Conservation (phyloP, 1,140 invertebrate genomes). For the Eueides isabella region DNA sequence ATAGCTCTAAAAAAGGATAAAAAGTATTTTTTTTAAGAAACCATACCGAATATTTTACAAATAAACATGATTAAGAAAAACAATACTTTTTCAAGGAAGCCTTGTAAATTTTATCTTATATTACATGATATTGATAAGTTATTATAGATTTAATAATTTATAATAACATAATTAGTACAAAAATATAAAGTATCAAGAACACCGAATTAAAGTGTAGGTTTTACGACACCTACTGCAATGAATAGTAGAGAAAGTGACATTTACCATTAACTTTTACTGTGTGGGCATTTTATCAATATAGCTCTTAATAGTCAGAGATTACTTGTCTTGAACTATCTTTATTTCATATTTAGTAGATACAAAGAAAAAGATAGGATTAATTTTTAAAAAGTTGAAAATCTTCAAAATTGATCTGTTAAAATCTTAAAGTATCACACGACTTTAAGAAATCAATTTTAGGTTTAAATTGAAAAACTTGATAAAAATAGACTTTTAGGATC, state of each 20-base stretch:
- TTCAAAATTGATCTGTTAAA: too few relatives aligned
- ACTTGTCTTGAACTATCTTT: background rate
- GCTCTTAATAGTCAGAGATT: background rate
- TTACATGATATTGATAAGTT: background rate
- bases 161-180: background rate
- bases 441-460: background rate
- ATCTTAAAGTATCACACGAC: too few relatives aligned
- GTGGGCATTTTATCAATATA: constrained; percentile 37
- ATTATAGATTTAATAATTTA: too few relatives aligned
- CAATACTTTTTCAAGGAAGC: too few relatives aligned
- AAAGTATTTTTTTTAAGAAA: too few relatives aligned
- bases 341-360: too few relatives aligned
- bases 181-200: background rate
- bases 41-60: too few relatives aligned
- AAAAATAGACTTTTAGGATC: background rate
- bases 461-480: background rate
- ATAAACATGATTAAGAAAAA: too few relatives aligned
- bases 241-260: constrained; percentile 20
- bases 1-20: background rate
- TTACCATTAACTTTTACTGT: constrained; percentile 38
- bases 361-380: too few relatives aligned
- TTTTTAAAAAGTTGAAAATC: too few relatives aligned
- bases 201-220: background rate
- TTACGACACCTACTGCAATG: constrained; percentile 3
- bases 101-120: too few relatives aligned